These are phyloP conservation scores for Orchestes rusci DNA, from an alignment of 2,888 invertebrate species.

Conservation along the genomic window DNA sequence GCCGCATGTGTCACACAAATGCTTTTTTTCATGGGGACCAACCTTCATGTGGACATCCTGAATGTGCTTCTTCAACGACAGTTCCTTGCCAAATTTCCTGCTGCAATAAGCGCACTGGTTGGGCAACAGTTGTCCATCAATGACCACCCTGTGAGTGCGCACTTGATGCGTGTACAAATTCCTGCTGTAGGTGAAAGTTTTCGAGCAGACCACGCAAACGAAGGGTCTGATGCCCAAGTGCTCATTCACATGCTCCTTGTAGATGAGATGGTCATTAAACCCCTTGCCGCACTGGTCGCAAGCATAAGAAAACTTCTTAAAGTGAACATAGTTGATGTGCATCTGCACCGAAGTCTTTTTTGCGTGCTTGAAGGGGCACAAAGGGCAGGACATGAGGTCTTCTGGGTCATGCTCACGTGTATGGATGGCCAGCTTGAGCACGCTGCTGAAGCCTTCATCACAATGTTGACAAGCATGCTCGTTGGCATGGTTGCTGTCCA, in stretches of 20 bases:
- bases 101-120: constrained; percentile 38
- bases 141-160: constrained; percentile 37
- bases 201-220: constrained; percentile 48
- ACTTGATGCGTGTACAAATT: constrained; percentile 36
- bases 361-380: constrained; percentile 34
- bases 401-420: constrained; percentile 34
- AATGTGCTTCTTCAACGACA: constrained; percentile 43
- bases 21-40: constrained; percentile 34
- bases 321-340: constrained; percentile 38
- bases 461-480: constrained; percentile 43
- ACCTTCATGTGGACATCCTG: constrained; percentile 38
- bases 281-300: constrained; percentile 50
- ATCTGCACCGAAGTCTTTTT: constrained; percentile 33
- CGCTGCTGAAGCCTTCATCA: constrained; percentile 34
- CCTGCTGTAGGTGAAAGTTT: constrained; percentile 46
- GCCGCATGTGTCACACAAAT: constrained; percentile 39
- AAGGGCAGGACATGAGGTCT: constrained; percentile 34
- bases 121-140: constrained; percentile 43
- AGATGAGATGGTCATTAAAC: constrained; percentile 48
- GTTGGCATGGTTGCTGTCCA: constrained; percentile 28
- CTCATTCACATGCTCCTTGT: constrained; percentile 51
- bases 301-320: constrained; percentile 44
- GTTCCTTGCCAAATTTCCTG: constrained; percentile 36
- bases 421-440: constrained; percentile 38
- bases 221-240: constrained; percentile 48